Evolutionary conservation across 2,888 invertebrate genomes (phyloP).

Genomic region (Dryobotodes eremita): DNA sequence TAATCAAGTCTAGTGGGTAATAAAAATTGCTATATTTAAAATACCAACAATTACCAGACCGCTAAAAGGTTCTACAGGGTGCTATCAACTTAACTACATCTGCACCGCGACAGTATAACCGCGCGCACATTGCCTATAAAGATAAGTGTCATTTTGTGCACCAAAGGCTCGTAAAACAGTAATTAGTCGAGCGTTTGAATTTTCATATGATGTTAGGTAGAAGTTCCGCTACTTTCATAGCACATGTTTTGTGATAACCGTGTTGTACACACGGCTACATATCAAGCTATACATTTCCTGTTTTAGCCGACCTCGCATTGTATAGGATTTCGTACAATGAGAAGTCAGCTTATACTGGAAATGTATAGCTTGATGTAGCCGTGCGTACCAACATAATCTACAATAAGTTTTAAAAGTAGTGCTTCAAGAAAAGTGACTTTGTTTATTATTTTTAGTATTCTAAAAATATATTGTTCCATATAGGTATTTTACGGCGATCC

Average conservation of each 20-base stretch:
- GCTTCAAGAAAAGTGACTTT: not conserved
- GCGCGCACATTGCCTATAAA: constrained; percentile 2
- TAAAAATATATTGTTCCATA: too few relatives aligned
- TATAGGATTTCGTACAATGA: too few relatives aligned
- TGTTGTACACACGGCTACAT: too few relatives aligned
- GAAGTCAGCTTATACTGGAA: too few relatives aligned
- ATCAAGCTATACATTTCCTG: too few relatives aligned
- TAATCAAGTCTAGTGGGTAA: too few relatives aligned
- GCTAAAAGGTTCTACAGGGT: not conserved
- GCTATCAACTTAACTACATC: not conserved
- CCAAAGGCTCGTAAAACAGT: constrained; percentile 28
- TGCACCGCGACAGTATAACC: constrained; percentile 4
- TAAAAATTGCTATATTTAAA: too few relatives aligned
- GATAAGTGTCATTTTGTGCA: constrained; percentile 22
- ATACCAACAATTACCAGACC: not conserved
- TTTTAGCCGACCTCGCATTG: too few relatives aligned
- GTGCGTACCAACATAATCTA: not conserved
- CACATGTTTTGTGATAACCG: not conserved
- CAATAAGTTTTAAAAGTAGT: not conserved
- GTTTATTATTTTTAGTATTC: not conserved
- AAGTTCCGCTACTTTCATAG: constrained; percentile 14
- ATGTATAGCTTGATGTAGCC: too few relatives aligned
- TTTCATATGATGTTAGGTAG: not conserved
- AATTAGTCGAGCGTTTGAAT: constrained; percentile 17
- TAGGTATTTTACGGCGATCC: too few relatives aligned